A percentile compares a stretch with the other conserved stretches of the same genome.
Evolutionary conservation across 2,797 vertebrate species (phyloP).

Genomic region (Petrocephalus sullivani): DNA sequence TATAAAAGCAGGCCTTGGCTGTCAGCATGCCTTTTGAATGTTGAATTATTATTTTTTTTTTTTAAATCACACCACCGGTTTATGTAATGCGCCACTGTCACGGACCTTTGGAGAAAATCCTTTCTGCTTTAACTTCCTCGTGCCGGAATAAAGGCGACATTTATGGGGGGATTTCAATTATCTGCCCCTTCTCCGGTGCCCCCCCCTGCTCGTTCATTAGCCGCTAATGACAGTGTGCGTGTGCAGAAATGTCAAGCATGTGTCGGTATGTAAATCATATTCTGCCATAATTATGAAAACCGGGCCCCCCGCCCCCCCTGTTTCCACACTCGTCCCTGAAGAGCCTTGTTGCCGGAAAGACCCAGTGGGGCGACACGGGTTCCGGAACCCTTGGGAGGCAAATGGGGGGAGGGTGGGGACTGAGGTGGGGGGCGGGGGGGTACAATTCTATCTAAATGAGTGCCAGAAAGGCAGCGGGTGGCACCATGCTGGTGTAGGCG

Average conservation of each 20-base stretch:
- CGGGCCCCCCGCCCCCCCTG: constrained; percentile 21
- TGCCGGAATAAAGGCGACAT: constrained; percentile 13
- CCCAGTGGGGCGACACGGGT: constrained; percentile 3
- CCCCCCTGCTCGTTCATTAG: constrained; percentile 2
- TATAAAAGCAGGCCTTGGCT: background rate
- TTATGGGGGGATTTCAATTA: constrained; percentile 32
- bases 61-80: background rate
- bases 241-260: constrained; percentile 54
- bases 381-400: background rate
- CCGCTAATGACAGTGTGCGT: constrained; percentile 31
- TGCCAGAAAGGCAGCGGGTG: background rate
- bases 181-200: background rate
- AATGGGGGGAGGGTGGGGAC: constrained; percentile 18
- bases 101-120: background rate
- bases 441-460: background rate
- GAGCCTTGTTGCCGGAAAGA: constrained; percentile 36
- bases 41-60: background rate
- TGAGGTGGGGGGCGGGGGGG: background rate
- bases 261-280: constrained; percentile 47
- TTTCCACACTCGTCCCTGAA: constrained; percentile 38
- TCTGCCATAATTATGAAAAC: constrained; percentile 54
- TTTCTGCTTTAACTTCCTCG: background rate
- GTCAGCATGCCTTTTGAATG: background rate
- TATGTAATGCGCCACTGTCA: background rate
- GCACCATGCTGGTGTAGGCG: background rate